phyloP scores from a whole-genome alignment of 2,888 invertebrate species.

The Morpho helenor region DNA sequence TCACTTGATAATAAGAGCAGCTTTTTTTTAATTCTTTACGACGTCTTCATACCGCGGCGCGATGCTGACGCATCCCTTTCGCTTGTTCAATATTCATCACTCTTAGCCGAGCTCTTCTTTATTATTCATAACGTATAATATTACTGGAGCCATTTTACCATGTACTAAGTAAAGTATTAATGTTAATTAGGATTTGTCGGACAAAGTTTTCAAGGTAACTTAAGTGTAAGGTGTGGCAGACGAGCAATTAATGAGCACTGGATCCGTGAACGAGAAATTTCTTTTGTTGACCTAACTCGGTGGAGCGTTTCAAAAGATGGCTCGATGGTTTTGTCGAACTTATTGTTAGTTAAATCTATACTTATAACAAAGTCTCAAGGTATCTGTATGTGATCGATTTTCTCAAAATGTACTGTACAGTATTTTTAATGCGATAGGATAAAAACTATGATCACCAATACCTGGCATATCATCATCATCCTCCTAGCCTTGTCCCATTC shows the following conservation, averaged over 20 bases:
- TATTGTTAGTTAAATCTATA: background rate
- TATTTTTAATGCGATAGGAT: no score
- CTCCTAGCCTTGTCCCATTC: no score
- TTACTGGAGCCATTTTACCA: constrained; percentile 14
- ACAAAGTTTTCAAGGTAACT: no score
- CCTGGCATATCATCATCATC: no score
- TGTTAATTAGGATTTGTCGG: background rate
- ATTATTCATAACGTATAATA: constrained; percentile 21
- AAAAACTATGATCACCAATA: no score
- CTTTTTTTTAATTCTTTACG: constrained; percentile 13
- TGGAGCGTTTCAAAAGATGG: no score
- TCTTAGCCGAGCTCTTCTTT: constrained; percentile 18
- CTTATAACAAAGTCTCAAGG: no score
- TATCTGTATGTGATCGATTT: no score
- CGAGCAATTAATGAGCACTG: no score
- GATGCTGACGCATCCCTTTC: constrained; percentile 23
- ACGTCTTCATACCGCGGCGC: constrained; percentile 6
- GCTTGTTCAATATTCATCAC: constrained; percentile 23
- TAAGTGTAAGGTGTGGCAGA: no score
- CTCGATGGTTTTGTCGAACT: background rate
- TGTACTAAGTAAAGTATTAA: background rate
- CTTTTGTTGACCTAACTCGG: background rate
- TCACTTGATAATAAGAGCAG: background rate
- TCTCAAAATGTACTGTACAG: no score
- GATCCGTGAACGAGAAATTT: background rate